phyloP scores from a whole-genome alignment of 1,140 invertebrate genomes.

The Orussus abietinus region DNA sequence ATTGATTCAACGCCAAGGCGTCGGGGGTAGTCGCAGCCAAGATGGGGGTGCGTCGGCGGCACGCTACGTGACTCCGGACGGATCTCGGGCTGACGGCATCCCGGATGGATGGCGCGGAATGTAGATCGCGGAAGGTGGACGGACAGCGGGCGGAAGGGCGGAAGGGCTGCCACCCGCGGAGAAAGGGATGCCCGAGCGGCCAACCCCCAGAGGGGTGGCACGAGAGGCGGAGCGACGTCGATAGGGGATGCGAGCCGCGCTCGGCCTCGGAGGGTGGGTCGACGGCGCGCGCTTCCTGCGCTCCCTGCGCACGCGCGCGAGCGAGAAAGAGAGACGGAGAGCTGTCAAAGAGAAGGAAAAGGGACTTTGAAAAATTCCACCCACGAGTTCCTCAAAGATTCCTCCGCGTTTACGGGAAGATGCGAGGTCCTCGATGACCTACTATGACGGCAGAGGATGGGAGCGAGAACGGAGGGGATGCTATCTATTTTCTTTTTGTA shows the following conservation, averaged over 20 bases:
- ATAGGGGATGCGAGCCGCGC: conserved; percentile 44
- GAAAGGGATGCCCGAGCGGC: conserved; percentile 5
- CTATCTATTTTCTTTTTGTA: no score
- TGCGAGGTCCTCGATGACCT: no score
- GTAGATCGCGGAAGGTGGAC: conserved; percentile 20
- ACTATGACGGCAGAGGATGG: no score
- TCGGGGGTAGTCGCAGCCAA: conserved; percentile 2
- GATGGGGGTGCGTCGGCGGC: conserved; percentile 8
- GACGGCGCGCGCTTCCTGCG: conserved; percentile 39
- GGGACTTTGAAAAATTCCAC: no score
- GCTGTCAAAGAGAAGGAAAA: no score
- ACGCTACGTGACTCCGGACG: background rate
- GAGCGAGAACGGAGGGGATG: no score
- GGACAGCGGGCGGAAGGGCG: conserved; percentile 14
- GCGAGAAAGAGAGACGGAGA: no score
- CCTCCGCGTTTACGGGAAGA: no score
- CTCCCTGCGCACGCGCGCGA: no score
- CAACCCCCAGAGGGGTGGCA: conserved; percentile 29
- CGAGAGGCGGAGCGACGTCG: conserved; percentile 40
- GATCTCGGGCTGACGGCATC: background rate
- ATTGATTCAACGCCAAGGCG: conserved; percentile 4
- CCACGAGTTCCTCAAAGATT: no score
- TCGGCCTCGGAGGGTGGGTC: conserved; percentile 44
- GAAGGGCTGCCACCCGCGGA: conserved; percentile 2
- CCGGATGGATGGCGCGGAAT: conserved; percentile 18